Evolutionary conservation across 2,113 vertebrate genomes (phyloP).

Genomic region (Larimichthys crocea): DNA sequence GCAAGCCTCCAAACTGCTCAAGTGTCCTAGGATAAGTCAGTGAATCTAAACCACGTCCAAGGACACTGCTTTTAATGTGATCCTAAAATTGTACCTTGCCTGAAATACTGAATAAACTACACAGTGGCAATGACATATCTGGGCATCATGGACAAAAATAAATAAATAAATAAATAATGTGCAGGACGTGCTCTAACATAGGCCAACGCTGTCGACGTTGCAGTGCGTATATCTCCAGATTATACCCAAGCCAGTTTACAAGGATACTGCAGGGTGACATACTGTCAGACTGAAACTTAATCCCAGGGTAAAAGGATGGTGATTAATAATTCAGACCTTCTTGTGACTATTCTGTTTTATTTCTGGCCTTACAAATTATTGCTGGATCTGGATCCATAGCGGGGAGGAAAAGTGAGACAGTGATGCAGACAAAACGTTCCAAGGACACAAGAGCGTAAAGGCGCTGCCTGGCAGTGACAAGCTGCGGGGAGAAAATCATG

Average conservation of each 20-base stretch:
- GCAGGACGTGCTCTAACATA: neutral
- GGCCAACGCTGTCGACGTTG: neutral
- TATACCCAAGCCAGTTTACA: constrained; percentile 41
- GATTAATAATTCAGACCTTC: constrained; percentile 84
- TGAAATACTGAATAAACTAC: constrained; percentile 14
- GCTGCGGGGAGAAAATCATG: neutral
- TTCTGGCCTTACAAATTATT: constrained; percentile 72
- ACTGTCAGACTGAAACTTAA: constrained; percentile 70
- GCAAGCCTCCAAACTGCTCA: constrained; percentile 29
- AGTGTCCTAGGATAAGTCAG: constrained; percentile 44
- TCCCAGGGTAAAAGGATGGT: constrained; percentile 70
- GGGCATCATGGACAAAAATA: neutral
- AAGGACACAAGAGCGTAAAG: constrained; percentile 43
- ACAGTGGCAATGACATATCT: neutral
- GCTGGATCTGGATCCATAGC: constrained; percentile 64
- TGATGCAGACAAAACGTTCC: constrained; percentile 40
- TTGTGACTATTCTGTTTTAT: constrained; percentile 76
- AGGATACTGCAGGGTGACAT: constrained; percentile 70
- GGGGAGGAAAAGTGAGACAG: constrained; percentile 54
- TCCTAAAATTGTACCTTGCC: neutral
- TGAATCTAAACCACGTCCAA: constrained; percentile 30
- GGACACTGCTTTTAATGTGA: neutral
- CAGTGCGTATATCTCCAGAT: constrained; percentile 33
- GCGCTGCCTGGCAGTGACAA: neutral
- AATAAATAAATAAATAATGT: neutral